Evolutionary conservation across 2,888 invertebrate species (phyloP).

Genomic region (Calliopum simillimum): DNA sequence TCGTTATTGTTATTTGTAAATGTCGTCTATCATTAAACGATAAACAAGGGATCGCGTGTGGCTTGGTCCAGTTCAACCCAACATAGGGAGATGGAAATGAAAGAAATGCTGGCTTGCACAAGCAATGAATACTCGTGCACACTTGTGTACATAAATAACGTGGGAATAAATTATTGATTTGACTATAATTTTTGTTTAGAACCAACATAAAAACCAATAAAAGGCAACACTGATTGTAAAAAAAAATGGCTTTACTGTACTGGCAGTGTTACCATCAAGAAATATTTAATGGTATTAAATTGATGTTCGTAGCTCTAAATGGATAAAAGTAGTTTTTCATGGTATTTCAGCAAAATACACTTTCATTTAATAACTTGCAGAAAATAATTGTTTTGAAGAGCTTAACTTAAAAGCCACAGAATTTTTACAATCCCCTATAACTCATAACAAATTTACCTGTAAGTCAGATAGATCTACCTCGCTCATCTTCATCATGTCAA

Average conservation of each 20-base stretch:
- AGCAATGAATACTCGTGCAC: neutral
- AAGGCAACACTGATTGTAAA: neutral
- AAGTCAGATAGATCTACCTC: no score
- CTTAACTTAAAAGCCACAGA: no score
- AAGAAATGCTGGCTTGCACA: neutral
- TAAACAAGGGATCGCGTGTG: constrained; percentile 26
- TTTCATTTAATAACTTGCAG: no score
- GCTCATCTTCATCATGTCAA: no score
- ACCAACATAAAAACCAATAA: constrained; percentile 12
- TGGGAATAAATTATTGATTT: constrained; percentile 25
- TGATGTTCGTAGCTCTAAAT: no score
- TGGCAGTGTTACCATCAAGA: no score
- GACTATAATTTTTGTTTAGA: constrained; percentile 31
- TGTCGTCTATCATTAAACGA: constrained; percentile 41
- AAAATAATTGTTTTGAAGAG: no score
- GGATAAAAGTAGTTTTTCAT: no score
- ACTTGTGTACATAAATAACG: constrained; percentile 18
- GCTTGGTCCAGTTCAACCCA: constrained; percentile 19
- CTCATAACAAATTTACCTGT: no score
- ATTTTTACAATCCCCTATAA: no score
- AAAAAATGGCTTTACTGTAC: neutral
- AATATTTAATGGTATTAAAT: no score
- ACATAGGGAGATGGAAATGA: neutral
- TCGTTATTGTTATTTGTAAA: constrained; percentile 65
- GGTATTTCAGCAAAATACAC: no score